Base-by-base conservation (phyloP, 2,113 vertebrate species). In the Crotalus helleri region DNA sequence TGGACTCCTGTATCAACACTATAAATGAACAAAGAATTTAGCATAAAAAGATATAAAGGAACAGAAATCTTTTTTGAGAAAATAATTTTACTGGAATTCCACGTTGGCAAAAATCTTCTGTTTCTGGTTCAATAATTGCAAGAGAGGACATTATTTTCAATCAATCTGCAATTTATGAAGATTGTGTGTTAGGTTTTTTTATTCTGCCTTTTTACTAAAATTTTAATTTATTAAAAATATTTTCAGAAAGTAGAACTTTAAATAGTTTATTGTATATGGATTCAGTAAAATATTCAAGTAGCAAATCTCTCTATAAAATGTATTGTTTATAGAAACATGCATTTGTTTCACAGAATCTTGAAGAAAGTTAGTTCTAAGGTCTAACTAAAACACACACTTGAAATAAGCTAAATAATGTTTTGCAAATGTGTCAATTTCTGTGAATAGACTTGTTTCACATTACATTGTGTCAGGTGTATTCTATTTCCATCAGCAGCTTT, bases 81-180 rank as follows among this genome's bases (percentile, higher is more conserved):
- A 96, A 93, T 59, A 13, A 9, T 39, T 87, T 94, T 85, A 95
- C 46, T 90, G 39, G 26, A 92, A 92, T 90, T 12, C 93, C 64
- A 44, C 3, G 4, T 88, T 91, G 88, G 91, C 24, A 51, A 10
- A 58, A 64, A 1, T 51, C 1, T 0, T 69, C 26, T 11, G 6
- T 21, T 92, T 95, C 21, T 94, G n/a, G 1, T 95, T 96, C 92
- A 91, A 58, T 88, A 1, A 19, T 3, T 90, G 92, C 49, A 94
- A 91, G 39, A 93, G 3, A 93, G 51, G 13, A 23, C 85, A 91
- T 90, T 94, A 87, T 94, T 95, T 96, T 93, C 86, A 94, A 92
- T 87, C 44, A 81, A 17, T 7, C 19, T 91, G 21, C 59, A 94
- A 85, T 95, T 95, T 95, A 53, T 93, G 74, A 94, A 93, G 59